These are phyloP conservation scores for Campoplex capitator DNA, from an alignment of 2,888 invertebrate species.

Conservation along the genomic window DNA sequence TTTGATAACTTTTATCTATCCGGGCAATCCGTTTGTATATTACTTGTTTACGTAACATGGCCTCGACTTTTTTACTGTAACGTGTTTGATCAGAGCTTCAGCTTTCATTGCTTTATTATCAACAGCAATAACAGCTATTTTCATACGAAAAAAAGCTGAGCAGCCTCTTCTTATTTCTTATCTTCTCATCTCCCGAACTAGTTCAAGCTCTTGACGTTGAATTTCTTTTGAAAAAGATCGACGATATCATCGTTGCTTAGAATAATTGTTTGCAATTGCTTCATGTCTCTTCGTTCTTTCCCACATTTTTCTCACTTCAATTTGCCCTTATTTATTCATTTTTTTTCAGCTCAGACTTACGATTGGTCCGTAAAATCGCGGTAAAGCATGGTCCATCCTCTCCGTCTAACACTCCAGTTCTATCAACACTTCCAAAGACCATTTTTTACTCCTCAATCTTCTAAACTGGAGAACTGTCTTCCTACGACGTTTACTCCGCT, in stretches of 20 bases:
- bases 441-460: too few species aligned
- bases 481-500: too few species aligned
- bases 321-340: too few species aligned
- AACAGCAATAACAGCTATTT: not conserved
- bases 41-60: not conserved
- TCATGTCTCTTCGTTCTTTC: too few species aligned
- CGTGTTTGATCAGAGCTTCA: not conserved
- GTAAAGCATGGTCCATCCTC: too few species aligned
- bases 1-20: slow-evolving; percentile 22
- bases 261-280: not conserved
- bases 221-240: not conserved
- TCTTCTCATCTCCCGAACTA: not conserved
- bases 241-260: not conserved
- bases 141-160: not conserved
- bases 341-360: too few species aligned
- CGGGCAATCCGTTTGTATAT: not conserved
- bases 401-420: too few species aligned
- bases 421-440: too few species aligned
- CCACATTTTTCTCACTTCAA: too few species aligned
- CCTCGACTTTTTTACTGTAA: not conserved
- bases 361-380: too few species aligned
- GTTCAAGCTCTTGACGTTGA: not conserved
- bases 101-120: not conserved
- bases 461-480: too few species aligned
- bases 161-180: not conserved